Conservation (phyloP, 2,113 vertebrate genomes). For the Pithys albifrons region DNA sequence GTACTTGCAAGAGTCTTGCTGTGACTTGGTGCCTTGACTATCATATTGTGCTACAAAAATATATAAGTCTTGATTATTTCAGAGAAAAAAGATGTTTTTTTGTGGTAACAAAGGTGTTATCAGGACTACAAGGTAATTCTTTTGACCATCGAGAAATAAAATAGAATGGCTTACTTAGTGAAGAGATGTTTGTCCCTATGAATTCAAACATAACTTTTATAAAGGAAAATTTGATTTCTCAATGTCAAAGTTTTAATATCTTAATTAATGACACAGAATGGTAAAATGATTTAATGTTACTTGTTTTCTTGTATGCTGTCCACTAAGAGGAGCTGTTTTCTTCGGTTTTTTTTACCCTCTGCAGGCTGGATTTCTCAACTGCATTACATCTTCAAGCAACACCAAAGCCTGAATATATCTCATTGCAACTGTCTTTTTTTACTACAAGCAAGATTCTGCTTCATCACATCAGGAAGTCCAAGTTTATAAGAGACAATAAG, state of each 20-base stretch:
- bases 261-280: neutral
- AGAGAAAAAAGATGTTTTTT: neutral
- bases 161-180: neutral
- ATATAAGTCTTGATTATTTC: neutral
- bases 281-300: neutral
- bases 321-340: neutral
- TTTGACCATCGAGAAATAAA: neutral
- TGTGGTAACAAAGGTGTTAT: neutral
- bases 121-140: neutral
- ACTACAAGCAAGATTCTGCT: neutral
- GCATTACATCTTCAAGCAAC: neutral
- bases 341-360: neutral
- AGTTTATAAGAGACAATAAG: neutral
- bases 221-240: neutral
- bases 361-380: neutral
- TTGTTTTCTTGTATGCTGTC: neutral
- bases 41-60: neutral
- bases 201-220: neutral
- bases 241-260: neutral
- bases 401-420: neutral
- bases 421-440: fast-evolving
- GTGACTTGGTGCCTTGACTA: neutral
- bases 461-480: neutral
- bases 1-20: neutral
- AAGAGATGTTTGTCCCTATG: neutral